These are phyloP conservation scores for Pipistrellus kuhlii DNA, from an alignment of 2,797 vertebrate genomes.

Conservation along the genomic window DNA sequence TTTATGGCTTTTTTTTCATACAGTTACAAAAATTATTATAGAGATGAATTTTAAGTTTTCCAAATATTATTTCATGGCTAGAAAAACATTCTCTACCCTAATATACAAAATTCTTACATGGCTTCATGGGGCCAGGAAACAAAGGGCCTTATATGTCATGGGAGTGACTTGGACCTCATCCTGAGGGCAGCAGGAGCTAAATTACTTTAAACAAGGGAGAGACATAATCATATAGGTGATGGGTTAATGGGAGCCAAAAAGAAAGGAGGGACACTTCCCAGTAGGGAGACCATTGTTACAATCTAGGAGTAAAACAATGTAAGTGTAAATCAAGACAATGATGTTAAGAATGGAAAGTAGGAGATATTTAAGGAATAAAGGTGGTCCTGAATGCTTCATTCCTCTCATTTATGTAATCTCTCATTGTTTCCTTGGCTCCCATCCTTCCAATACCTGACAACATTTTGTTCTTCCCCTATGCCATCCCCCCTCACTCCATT, in stretches of 20 bases:
- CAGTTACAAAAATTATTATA: background rate
- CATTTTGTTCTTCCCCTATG: background rate
- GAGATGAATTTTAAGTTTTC: background rate
- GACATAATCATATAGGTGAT: background rate
- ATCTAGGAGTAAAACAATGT: background rate
- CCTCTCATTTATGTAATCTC: background rate
- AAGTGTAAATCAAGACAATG: background rate
- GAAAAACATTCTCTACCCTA: background rate
- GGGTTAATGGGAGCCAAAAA: background rate
- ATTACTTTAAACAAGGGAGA: background rate
- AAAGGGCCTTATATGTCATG: background rate
- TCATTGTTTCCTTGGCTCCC: background rate
- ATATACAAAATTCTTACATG: background rate
- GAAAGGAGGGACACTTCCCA: background rate
- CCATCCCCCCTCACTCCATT: background rate
- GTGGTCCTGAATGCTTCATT: background rate
- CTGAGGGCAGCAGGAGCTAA: background rate
- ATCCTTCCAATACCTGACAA: background rate
- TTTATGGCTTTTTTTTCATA: background rate
- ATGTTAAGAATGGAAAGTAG: background rate
- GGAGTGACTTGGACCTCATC: background rate
- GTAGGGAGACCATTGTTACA: background rate
- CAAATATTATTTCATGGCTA: background rate
- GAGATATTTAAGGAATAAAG: background rate
- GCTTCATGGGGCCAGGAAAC: background rate